These are phyloP conservation scores for Florisuga fusca DNA, from an alignment of 2,797 vertebrate species.

Conservation along the genomic window DNA sequence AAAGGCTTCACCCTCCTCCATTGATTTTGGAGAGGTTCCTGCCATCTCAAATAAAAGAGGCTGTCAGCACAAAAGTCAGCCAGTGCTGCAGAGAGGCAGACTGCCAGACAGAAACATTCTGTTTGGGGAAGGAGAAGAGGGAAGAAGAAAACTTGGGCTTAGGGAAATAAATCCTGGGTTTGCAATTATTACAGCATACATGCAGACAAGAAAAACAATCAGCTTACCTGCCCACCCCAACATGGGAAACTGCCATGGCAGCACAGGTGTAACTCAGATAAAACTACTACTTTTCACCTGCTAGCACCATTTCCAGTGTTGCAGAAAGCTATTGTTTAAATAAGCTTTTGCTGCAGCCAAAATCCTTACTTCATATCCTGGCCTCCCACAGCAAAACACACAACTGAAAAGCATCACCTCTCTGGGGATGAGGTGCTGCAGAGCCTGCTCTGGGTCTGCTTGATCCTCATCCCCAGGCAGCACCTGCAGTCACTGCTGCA, in stretches of 20 bases:
- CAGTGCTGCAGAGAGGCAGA: conserved; percentile 3
- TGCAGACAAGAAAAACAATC: background rate
- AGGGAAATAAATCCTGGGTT: background rate
- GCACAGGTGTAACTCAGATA: background rate
- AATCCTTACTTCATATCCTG: background rate
- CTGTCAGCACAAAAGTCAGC: background rate
- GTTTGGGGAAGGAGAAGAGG: background rate
- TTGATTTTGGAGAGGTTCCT: conserved; percentile 7
- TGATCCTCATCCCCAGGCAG: background rate
- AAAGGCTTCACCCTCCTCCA: conserved; percentile 24
- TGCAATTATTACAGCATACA: background rate
- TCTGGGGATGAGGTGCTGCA: background rate
- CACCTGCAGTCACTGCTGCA: background rate
- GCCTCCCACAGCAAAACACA: background rate
- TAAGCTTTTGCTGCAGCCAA: background rate
- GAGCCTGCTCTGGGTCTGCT: background rate
- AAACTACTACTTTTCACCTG: background rate
- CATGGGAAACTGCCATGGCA: background rate
- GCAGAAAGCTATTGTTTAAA: background rate
- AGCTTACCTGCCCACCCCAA: background rate
- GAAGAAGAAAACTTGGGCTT: background rate
- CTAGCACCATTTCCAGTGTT: background rate
- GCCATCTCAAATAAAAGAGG: conserved; percentile 17
- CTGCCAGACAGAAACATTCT: background rate
- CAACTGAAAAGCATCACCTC: background rate